Evolutionary conservation across 2,113 vertebrate genomes (phyloP), one percentile per base, ranked within the genome.

Genomic region (Platichthys stellatus): DNA sequence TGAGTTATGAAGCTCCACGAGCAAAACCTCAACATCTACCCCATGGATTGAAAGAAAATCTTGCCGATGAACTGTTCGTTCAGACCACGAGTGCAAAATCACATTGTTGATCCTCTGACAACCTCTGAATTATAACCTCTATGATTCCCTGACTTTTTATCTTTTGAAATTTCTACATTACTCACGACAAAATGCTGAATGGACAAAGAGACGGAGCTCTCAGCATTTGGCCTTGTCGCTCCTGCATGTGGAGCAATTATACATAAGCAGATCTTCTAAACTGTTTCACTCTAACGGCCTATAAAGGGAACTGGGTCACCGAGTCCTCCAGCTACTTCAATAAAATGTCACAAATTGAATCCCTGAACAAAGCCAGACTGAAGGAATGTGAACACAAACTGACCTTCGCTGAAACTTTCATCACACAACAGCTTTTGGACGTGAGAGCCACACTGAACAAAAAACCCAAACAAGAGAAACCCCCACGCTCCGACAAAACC

Each of bases 291-390:
- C 21, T 74, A 80, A 80, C 59, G 43, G 69, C 69, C 78, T 82
- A 80, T 82, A 70, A 83, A 85, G 57, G 56, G 66, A 89, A 82
- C 14, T 84, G 64, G 84, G 78, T 86, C 85, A 76, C 26, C 4
- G 60, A 81, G 80, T 83, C 77, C 82, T 87, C 56, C 35, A 74
- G 82, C 85, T 83, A 67, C 69, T 60, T 53, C 18, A 18, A 75
- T 58, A 63, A 71, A 78, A 69, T 66, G 64, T 60, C 69, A 76
- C 59, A 67, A 60, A 79, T 31, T 49, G 49, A 75, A 57, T 86
- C 69, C 70, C 74, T 51, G 74, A 78, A 76, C 35, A 69, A 74
- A 86, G 63, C n/a, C 49, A 65, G 24, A 58, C 62, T 20, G 35
- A 58, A 72, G 49, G 18, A 72, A 68, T 24, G 13, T 20, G 18